Evolutionary conservation across 1,140 invertebrate genomes (phyloP).

Genomic region (Tachypleus tridentatus): DNA sequence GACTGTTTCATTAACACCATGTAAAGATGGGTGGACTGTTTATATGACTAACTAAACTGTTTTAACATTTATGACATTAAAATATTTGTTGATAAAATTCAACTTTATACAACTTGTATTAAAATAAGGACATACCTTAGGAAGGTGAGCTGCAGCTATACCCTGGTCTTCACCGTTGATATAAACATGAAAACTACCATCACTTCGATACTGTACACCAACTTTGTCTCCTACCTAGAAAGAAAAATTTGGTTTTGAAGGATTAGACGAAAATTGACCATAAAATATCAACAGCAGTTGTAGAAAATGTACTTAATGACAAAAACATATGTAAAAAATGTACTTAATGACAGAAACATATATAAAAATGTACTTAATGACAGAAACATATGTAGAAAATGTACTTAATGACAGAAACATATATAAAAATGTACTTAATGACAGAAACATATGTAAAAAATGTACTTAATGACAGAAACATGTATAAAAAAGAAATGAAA

Average conservation of each 20-base stretch:
- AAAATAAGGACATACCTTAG: slow-evolving; percentile 41
- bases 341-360: no score
- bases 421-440: no score
- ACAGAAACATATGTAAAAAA: no score
- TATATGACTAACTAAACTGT: neutral
- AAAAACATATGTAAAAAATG: neutral
- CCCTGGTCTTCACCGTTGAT: slow-evolving; percentile 74
- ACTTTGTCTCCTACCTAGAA: slow-evolving; percentile 48
- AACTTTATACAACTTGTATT: no score
- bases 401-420: no score
- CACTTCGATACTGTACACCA: slow-evolving; percentile 38
- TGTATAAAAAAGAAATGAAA: no score
- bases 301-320: slow-evolving; percentile 2
- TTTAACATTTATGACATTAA: neutral
- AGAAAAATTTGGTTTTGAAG: slow-evolving; percentile 6
- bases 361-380: no score
- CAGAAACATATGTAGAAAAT: no score
- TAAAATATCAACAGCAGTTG: neutral
- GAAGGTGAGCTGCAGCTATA: slow-evolving; percentile 60
- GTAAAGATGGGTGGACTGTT: no score
- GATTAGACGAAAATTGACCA: neutral
- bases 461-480: no score
- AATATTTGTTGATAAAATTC: neutral
- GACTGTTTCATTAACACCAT: no score
- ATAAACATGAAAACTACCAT: slow-evolving; percentile 43